These are phyloP conservation scores for Temnothorax rugatulus DNA, from an alignment of 2,888 invertebrate species.

Conservation along the genomic window DNA sequence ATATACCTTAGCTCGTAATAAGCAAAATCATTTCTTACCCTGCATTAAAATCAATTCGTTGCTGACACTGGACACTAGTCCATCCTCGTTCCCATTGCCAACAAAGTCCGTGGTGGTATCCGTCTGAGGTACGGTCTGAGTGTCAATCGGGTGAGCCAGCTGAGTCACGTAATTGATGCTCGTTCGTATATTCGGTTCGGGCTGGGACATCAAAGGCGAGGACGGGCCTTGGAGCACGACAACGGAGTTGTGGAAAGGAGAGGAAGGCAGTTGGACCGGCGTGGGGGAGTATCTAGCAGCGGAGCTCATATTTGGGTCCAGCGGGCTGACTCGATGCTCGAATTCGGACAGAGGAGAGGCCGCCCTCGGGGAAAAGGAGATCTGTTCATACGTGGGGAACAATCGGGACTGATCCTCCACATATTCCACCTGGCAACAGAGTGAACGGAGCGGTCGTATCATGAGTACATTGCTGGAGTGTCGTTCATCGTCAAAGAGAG, in stretches of 20 bases:
- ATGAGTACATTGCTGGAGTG: not conserved
- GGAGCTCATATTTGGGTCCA: constrained; percentile 87
- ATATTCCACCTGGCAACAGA: constrained; percentile 81
- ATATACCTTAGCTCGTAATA: not conserved
- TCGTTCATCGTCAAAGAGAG: not conserved
- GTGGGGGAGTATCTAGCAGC: constrained; percentile 89
- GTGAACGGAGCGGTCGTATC: constrained; percentile 24
- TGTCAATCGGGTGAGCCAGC: constrained; percentile 75
- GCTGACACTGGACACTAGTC: constrained; percentile 79
- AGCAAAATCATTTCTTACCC: constrained; percentile 71
- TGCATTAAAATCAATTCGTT: constrained; percentile 84
- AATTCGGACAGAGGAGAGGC: constrained; percentile 84
- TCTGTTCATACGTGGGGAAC: constrained; percentile 83
- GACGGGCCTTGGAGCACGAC: constrained; percentile 83
- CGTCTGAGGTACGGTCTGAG: constrained; percentile 75
- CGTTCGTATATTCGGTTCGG: constrained; percentile 78
- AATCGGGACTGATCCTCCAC: constrained; percentile 83
- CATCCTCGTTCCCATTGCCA: constrained; percentile 79
- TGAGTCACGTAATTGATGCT: constrained; percentile 81
- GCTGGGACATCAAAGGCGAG: constrained; percentile 82
- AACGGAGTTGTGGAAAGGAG: constrained; percentile 84
- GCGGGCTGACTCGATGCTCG: constrained; percentile 84
- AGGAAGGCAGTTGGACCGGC: constrained; percentile 83
- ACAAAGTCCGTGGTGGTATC: constrained; percentile 81
- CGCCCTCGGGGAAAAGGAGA: constrained; percentile 82